Evolutionary conservation across 23 tunicate species (phyloP).

Genomic region (Halocynthia aurantium): DNA sequence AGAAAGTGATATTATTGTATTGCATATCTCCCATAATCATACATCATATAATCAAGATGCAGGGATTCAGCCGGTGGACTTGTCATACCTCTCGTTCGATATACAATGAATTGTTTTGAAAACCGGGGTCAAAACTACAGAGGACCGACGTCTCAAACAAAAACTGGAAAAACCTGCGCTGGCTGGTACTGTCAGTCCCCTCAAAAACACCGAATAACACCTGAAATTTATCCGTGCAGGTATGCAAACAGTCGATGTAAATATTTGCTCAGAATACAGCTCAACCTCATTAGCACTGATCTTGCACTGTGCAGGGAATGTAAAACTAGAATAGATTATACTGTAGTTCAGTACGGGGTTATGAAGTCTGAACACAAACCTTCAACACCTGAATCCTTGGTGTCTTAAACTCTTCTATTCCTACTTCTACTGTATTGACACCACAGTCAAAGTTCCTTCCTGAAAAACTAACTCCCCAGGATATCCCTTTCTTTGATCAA

Average conservation of each 20-base stretch:
- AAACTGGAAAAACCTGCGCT: conserved; percentile 10
- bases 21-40: not conserved
- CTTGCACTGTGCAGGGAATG: not conserved
- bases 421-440: too few species aligned
- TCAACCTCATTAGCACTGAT: not conserved
- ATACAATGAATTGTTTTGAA: not conserved
- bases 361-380: too few species aligned
- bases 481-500: too few species aligned
- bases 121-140: conserved; percentile 11
- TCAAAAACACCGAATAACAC: conserved; percentile 11
- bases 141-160: not conserved
- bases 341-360: too few species aligned
- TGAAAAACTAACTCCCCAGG: too few species aligned
- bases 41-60: not conserved
- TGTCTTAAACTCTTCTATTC: too few species aligned
- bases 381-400: too few species aligned
- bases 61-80: not conserved
- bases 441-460: too few species aligned
- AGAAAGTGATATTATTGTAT: not conserved
- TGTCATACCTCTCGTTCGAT: not conserved
- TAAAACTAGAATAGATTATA: too few species aligned
- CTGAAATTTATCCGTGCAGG: conserved; percentile 26
- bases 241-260: too few species aligned
- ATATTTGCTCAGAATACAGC: too few species aligned
- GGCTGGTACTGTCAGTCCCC: conserved; percentile 17